A percentile compares a stretch with the other conserved stretches of the same genome.
These are phyloP conservation scores for Mormyrus hasselquistii DNA, from an alignment of 2,797 vertebrate genomes.

Conservation along the genomic window DNA sequence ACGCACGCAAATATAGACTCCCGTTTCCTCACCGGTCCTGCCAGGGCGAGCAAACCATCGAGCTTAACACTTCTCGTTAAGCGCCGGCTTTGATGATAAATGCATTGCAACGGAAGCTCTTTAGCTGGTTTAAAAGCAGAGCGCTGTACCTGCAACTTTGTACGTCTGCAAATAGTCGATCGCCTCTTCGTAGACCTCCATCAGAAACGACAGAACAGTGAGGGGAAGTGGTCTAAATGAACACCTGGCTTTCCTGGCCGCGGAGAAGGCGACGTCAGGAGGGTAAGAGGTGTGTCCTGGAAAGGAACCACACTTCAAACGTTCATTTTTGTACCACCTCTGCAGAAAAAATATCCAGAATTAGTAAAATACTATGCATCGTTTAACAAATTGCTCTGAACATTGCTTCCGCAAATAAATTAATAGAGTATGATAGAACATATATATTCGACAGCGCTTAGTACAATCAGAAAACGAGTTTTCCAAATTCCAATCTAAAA, in stretches of 20 bases:
- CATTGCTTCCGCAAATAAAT: neutral
- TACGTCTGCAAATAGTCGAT: conserved; percentile 47
- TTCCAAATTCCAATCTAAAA: neutral
- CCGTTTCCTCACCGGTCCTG: neutral
- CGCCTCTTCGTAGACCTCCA: conserved; percentile 63
- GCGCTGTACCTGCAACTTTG: conserved; percentile 41
- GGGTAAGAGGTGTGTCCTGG: neutral
- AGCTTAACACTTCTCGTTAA: neutral
- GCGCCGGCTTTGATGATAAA: neutral
- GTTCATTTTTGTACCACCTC: neutral
- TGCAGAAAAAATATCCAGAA: neutral
- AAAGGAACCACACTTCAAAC: neutral
- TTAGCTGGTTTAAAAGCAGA: neutral
- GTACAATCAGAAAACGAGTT: neutral
- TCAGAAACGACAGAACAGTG: conserved; percentile 21
- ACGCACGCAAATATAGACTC: neutral
- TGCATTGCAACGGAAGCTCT: neutral
- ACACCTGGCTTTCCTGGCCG: neutral
- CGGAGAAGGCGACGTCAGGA: neutral
- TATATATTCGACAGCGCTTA: neutral
- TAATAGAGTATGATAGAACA: neutral
- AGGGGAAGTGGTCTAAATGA: neutral
- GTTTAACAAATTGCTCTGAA: neutral
- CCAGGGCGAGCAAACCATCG: neutral
- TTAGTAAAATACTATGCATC: neutral